These are phyloP conservation scores for Mesitornis unicolor DNA, from an alignment of 2,113 vertebrate species.

Conservation along the genomic window DNA sequence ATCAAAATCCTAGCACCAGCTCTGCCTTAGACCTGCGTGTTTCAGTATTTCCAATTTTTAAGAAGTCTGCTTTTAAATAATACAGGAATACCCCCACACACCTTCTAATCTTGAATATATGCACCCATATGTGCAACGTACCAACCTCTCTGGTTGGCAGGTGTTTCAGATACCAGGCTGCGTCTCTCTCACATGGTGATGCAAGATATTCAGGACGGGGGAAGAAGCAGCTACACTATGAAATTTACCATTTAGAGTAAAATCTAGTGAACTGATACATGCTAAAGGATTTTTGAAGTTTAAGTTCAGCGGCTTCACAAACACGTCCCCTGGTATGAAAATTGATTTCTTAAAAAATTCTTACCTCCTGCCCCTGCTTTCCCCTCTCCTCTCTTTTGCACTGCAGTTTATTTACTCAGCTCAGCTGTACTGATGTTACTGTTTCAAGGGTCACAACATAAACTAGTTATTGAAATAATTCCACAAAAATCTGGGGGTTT, in stretches of 20 bases:
- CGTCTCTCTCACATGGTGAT: not conserved
- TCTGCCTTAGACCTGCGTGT: not conserved
- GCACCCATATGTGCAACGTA: rapidly evolving
- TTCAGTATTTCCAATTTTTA: not conserved
- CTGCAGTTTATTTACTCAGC: not conserved
- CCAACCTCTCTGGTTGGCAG: not conserved
- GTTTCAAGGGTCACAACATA: not conserved
- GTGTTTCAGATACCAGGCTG: not conserved
- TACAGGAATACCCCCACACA: not conserved
- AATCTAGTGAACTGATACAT: not conserved
- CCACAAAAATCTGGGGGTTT: not conserved
- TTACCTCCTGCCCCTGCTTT: not conserved
- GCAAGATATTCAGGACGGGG: not conserved
- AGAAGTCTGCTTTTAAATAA: not conserved
- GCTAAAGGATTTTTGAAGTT: not conserved
- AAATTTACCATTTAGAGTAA: not conserved
- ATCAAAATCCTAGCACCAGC: not conserved
- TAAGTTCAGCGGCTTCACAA: not conserved
- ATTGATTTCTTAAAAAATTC: rapidly evolving
- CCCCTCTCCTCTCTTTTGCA: not conserved
- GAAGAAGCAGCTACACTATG: not conserved
- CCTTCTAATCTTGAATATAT: not conserved
- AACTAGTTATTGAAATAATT: not conserved
- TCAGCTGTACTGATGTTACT: not conserved
- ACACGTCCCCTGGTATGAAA: not conserved